phyloP scores from a whole-genome alignment of 1,140 invertebrate genomes.

The Zaprionus nigranus region DNA sequence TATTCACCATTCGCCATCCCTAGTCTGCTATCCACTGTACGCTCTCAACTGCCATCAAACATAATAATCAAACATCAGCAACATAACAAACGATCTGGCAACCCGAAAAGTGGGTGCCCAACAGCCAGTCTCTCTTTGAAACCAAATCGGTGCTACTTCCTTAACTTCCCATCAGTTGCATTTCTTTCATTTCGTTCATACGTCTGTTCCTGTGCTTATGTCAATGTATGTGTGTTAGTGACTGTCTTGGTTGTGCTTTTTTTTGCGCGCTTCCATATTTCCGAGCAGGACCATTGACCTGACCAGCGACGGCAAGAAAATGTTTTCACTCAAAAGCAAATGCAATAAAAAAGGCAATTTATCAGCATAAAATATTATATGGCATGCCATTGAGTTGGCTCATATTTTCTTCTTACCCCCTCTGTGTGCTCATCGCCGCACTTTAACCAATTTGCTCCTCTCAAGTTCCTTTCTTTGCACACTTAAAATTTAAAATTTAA shows the following conservation, averaged over 20 bases:
- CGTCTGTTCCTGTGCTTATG: constrained; percentile 10
- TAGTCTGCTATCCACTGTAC: constrained; percentile 24
- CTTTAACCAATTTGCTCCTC: constrained; percentile 61
- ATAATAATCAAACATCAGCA: constrained; percentile 83
- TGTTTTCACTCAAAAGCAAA: constrained; percentile 83
- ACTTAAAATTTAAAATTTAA: constrained; percentile 65
- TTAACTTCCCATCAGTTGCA: constrained; percentile 15
- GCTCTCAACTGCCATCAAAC: constrained; percentile 75
- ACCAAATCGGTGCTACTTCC: constrained; percentile 22
- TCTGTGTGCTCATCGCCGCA: background rate
- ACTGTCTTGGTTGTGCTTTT: constrained; percentile 40
- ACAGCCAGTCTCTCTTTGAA: constrained; percentile 38
- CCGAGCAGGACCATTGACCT: constrained; percentile 72
- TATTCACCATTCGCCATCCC: background rate
- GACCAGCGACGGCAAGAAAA: constrained; percentile 62
- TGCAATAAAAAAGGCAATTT: constrained; percentile 83
- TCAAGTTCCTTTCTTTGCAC: background rate
- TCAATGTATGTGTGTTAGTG: constrained; percentile 18
- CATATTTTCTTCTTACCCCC: constrained; percentile 56
- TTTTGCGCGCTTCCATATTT: constrained; percentile 58
- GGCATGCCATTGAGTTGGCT: constrained; percentile 79
- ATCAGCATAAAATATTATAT: constrained; percentile 84
- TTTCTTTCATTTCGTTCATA: constrained; percentile 40
- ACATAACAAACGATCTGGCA: constrained; percentile 78
- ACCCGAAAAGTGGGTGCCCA: constrained; percentile 69